These are phyloP conservation scores for Phrynocephalus guinanensis DNA, from an alignment of 2,797 vertebrate species.

Conservation along the genomic window DNA sequence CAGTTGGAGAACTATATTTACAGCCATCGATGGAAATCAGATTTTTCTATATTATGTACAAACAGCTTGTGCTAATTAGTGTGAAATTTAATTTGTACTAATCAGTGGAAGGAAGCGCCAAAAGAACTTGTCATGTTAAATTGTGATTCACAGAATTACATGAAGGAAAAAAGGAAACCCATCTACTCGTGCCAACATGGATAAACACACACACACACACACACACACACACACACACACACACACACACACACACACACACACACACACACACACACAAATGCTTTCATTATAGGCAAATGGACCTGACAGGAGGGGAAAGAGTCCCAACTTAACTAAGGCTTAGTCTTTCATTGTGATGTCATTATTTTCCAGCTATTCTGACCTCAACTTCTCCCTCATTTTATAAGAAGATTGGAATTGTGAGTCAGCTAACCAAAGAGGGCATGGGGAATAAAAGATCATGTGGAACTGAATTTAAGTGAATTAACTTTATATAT, in stretches of 20 bases:
- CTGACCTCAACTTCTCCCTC: not conserved
- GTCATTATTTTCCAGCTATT: not conserved
- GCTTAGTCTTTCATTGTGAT: not conserved
- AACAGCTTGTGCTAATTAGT: conserved; percentile 55
- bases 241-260: not conserved
- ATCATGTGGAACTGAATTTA: no score
- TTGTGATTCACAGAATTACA: conserved; percentile 29
- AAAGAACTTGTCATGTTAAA: conserved; percentile 46
- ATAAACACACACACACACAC: not conserved
- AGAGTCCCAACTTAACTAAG: not conserved
- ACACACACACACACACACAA: not conserved
- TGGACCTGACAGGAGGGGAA: not conserved
- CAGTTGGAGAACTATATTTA: conserved; percentile 33
- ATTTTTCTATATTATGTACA: conserved; percentile 47
- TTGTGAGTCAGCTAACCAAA: no score
- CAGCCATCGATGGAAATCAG: conserved; percentile 38
- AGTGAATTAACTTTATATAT: no score
- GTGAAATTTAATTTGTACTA: conserved; percentile 66
- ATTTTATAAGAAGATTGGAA: not conserved
- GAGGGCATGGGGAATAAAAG: no score
- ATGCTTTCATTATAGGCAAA: not conserved
- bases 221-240: not conserved
- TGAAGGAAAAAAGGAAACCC: not conserved
- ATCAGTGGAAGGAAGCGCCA: conserved; percentile 49
- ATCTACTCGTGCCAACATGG: no score